Evolutionary conservation across 2,797 vertebrate species (phyloP).

Genomic region (Neosilurus hyrtlii): DNA sequence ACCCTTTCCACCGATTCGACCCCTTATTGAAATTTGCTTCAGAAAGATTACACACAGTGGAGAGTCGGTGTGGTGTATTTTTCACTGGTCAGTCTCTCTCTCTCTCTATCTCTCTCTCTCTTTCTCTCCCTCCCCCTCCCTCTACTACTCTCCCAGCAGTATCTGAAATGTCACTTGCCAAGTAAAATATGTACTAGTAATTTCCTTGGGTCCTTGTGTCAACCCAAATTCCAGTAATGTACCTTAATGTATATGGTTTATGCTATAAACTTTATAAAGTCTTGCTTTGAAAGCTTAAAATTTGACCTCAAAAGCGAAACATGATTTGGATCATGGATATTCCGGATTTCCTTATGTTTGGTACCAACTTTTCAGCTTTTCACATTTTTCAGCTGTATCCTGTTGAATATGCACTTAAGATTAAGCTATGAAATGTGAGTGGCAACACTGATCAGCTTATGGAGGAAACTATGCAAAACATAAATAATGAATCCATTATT

Average conservation of each 20-base stretch:
- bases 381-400: no score
- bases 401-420: background rate
- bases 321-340: background rate
- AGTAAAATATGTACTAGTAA: background rate
- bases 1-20: conserved; percentile 6
- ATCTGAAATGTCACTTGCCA: conserved; percentile 7
- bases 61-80: background rate
- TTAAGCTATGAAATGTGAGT: background rate
- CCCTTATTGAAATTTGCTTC: conserved; percentile 30
- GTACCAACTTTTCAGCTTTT: no score
- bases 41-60: conserved; percentile 11
- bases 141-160: background rate
- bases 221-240: conserved; percentile 5
- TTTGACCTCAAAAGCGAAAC: background rate
- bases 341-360: background rate
- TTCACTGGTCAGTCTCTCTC: background rate
- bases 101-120: conserved; percentile 6
- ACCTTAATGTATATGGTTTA: background rate
- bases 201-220: background rate
- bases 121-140: background rate
- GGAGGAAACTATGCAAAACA: no score
- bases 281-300: background rate
- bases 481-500: background rate
- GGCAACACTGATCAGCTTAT: background rate
- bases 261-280: no score